Evolutionary conservation across 2,888 invertebrate genomes (phyloP).

Genomic region (Asteroscopus sphinx): DNA sequence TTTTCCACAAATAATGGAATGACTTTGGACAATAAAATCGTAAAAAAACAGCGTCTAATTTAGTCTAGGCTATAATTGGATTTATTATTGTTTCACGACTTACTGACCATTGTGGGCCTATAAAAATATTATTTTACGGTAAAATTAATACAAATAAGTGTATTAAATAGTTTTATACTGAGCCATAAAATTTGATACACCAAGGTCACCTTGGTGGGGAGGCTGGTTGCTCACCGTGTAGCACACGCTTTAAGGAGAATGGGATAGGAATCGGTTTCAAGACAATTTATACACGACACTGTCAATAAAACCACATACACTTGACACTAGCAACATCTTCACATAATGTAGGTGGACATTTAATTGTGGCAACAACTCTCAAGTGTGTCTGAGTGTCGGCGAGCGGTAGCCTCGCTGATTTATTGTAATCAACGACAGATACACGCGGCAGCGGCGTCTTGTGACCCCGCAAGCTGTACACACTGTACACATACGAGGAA

Average conservation of each 20-base stretch:
- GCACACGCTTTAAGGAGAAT: too few relatives aligned
- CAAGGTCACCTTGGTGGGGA: too few relatives aligned
- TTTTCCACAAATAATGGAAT: conserved; percentile 62
- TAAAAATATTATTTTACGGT: conserved; percentile 3
- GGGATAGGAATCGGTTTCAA: conserved; percentile 14
- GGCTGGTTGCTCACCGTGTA: too few relatives aligned
- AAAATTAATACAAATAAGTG: conserved; percentile 1
- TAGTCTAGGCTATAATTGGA: conserved; percentile 63
- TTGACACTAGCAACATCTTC: conserved; percentile 38
- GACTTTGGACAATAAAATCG: conserved; percentile 63
- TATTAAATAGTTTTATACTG: neutral
- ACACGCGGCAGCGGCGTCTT: conserved; percentile 33
- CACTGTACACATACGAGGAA: conserved; percentile 7
- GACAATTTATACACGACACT: conserved; percentile 3
- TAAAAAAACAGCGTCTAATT: conserved; percentile 70
- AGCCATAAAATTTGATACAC: too few relatives aligned
- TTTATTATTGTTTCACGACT: conserved; percentile 46
- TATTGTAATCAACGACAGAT: conserved; percentile 77
- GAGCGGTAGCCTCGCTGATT: conserved; percentile 67
- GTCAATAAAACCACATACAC: conserved; percentile 43
- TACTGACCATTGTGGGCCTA: conserved; percentile 11
- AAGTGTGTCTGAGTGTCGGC: conserved; percentile 47
- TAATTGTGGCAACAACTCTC: conserved; percentile 47
- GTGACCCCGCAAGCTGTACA: conserved; percentile 1
- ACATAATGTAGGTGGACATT: conserved; percentile 43